A percentile compares a stretch with the other conserved stretches of the same genome.
Evolutionary conservation across 2,113 vertebrate species (phyloP).

Genomic region (Calidris pugnax): DNA sequence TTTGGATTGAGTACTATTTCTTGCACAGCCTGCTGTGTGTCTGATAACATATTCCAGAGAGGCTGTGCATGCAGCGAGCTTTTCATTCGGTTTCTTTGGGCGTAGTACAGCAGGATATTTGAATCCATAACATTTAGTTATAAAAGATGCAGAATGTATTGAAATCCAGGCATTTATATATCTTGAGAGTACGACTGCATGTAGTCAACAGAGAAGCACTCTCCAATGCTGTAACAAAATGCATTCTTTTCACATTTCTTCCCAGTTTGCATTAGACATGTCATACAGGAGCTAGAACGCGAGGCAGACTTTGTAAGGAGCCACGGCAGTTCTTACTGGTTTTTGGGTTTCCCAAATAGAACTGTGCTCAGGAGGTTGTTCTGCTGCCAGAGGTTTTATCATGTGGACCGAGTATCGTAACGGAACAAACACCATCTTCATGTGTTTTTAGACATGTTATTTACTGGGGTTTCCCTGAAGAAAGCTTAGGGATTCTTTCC

Average conservation of each 20-base stretch:
- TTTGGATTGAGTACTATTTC: neutral
- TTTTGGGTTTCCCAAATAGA: constrained; percentile 68
- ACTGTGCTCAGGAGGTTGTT: constrained; percentile 14
- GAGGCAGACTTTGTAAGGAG: constrained; percentile 27
- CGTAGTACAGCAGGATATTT: neutral
- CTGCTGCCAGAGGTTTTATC: constrained; percentile 67
- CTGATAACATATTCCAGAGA: constrained; percentile 56
- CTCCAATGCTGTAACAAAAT: constrained; percentile 23
- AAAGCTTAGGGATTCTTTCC: constrained; percentile 77
- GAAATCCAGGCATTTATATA: constrained; percentile 19
- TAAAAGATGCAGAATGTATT: constrained; percentile 27
- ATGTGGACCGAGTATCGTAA: constrained; percentile 49
- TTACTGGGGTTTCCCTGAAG: constrained; percentile 83
- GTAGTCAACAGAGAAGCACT: constrained; percentile 15
- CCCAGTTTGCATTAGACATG: constrained; percentile 30
- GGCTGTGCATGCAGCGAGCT: neutral
- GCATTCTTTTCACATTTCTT: constrained; percentile 21
- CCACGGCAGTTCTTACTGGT: constrained; percentile 16
- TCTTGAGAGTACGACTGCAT: constrained; percentile 3
- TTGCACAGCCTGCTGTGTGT: constrained; percentile 26
- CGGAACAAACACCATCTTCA: constrained; percentile 64
- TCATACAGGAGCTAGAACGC: constrained; percentile 4
- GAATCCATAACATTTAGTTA: neutral
- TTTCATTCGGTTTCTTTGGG: constrained; percentile 30
- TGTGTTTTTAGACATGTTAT: constrained; percentile 74